These are phyloP conservation scores for Lonchura striata DNA, from an alignment of 2,113 vertebrate species.

Conservation along the genomic window DNA sequence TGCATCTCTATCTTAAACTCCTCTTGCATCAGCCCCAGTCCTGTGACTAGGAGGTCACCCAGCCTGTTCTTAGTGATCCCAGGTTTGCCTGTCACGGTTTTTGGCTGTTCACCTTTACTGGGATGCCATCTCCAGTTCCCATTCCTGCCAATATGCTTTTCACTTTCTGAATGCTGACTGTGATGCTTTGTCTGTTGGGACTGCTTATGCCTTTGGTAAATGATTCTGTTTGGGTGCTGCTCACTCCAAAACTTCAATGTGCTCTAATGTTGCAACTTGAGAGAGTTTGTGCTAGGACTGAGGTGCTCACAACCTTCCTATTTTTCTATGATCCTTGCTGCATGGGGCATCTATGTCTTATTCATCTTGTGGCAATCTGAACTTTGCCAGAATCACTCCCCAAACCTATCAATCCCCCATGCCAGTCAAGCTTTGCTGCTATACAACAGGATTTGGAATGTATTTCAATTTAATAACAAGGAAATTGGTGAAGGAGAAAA, in stretches of 20 bases:
- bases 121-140: background rate
- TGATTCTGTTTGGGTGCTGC: background rate
- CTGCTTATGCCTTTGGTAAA: background rate
- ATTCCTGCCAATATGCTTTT: background rate
- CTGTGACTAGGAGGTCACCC: background rate
- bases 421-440: background rate
- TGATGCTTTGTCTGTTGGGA: background rate
- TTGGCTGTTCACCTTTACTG: background rate
- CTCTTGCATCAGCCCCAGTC: background rate
- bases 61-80: background rate
- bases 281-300: background rate
- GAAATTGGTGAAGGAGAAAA: background rate
- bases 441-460: background rate
- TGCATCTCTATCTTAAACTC: background rate
- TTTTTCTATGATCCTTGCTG: background rate
- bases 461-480: background rate
- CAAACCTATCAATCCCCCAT: background rate
- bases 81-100: background rate
- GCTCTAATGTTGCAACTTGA: background rate
- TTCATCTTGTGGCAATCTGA: background rate
- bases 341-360: background rate
- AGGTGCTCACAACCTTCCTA: background rate
- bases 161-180: background rate
- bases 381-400: background rate
- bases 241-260: fast-evolving